Base-by-base conservation (phyloP, 2,797 vertebrate species). In the Coendou prehensilis region DNA sequence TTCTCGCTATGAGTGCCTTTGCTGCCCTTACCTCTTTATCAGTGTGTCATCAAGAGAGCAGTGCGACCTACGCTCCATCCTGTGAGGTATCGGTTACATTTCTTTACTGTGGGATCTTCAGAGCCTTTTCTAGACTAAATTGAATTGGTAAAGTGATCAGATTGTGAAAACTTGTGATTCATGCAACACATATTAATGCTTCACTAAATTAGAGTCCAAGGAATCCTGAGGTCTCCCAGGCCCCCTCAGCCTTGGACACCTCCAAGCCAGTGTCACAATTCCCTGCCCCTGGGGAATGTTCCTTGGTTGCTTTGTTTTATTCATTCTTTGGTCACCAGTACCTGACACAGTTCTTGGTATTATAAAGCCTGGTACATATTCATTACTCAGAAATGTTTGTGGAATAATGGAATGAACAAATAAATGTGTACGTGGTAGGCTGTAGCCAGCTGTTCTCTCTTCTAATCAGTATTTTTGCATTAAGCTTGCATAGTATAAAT, bases 91-190 rank as follows among this genome's bases (percentile, higher is more conserved):
- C 30, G 2, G 23, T 69, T 80, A 33, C 52, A 59, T 59, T 37
- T 89, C 84, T 95, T 88, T 64, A 87, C 14, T 6, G 1, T 50
- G 50, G 61, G 30, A 79, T 91, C 87, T 82, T 90, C 71, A 20
- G 26, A 81, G 23, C 30, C 67, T 82, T 81, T 76, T 69, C 33
- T 52, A 54, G 89, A 71, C 37, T 71, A 76, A 89, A 63, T n/a
- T 57, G 61, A 87, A 61, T 73, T 82, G 89, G n/a, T n/a, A 37
- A 79, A 81, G 63, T 57, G 22, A 92, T 37, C 23, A 73, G 22
- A 57, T 45, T 82, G 17, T 82, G 28, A 83, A 69, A 75, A 26
- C 26, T 71, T 79, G 57, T 83, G 56, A 78, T 57, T 92, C 61
- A 52, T 83, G 22, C 61, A 73, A 9, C 41, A 26, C 5, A 6